Evolutionary conservation across 2,113 vertebrate species (phyloP).

Genomic region (Peucedramus taeniatus): DNA sequence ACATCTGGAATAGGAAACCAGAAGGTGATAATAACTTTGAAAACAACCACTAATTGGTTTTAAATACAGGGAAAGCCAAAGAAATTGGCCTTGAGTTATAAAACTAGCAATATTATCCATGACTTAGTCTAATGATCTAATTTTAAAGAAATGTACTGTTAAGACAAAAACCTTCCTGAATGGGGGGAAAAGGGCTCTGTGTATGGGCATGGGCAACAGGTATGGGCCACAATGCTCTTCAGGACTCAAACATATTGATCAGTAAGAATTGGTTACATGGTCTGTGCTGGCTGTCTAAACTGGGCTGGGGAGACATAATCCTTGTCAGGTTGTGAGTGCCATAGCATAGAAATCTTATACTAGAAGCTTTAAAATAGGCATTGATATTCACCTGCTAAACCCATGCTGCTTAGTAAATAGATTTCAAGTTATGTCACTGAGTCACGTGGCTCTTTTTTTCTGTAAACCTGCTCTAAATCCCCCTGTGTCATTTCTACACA

Average conservation of each 20-base stretch:
- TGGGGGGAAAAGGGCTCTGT: fast-evolving
- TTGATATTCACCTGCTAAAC: neutral
- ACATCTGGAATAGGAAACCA: neutral
- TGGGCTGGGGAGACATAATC: neutral
- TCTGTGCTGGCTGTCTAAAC: neutral
- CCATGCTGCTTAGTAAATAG: neutral
- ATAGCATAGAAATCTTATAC: neutral
- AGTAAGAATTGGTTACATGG: neutral
- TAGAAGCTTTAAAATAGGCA: neutral
- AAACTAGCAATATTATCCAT: neutral
- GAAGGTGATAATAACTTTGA: neutral
- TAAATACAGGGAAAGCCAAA: neutral
- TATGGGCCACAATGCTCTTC: neutral
- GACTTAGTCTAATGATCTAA: neutral
- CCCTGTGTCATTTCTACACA: neutral
- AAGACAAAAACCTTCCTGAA: fast-evolving
- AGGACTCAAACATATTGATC: neutral
- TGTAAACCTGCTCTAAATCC: neutral
- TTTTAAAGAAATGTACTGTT: neutral
- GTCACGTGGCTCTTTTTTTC: neutral
- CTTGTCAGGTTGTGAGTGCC: neutral
- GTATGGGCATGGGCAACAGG: neutral
- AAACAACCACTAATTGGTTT: neutral
- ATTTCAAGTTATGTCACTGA: neutral
- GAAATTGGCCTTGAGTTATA: neutral